Evolutionary conservation across 2,888 invertebrate species (phyloP), one percentile per base, ranked within the genome.

Genomic region (Coremacera marginata): DNA sequence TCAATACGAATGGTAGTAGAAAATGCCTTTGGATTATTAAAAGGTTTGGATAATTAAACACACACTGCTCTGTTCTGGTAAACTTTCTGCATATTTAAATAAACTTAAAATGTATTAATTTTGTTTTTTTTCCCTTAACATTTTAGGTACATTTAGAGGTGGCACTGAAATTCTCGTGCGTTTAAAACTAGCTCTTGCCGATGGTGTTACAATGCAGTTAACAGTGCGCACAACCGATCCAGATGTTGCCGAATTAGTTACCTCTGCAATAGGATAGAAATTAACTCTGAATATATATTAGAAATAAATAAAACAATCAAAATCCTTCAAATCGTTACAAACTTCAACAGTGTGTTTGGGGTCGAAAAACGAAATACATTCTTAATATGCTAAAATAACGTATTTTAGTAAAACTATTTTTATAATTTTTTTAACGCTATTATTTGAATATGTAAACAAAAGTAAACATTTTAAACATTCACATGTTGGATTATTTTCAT

Each of bases 191-290:
- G 92, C 93, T 0, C 87, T 91, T 37, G 92, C 93, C 52, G 92
- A 91, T 44, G 94, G 95, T n/a, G 96, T 98, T 0, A 97, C 97
- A 3, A 97, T 99, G 96, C 96, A 97, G 88, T 90, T 99, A 74
- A 95, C 96, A 0, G 96, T 98, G 0, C 91, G 98, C 63, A 95
- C 97, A 27, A 94, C 95, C 16, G 94, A 96, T 88, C 93, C 95
- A 71, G 94, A 94, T 81, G 94, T 98, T 0, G 95, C 96, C 0
- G 96, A 97, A 86, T 91, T 98, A 14, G 93, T 98, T 74, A 92
- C 96, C 72, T 94, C 96, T 27, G 94, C 96, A 44, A 94, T 97
- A 82, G 96, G 95, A 87, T 97, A 94, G 85, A 79, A 83, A 57
- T 76, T 67, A 63, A 55, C 52, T 60, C 60, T 31, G 14, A 52